Percentiles rank a stretch among this genome's conserved stretches.
Conservation (phyloP, 2,113 vertebrate species). For the Pterocles gutturalis region DNA sequence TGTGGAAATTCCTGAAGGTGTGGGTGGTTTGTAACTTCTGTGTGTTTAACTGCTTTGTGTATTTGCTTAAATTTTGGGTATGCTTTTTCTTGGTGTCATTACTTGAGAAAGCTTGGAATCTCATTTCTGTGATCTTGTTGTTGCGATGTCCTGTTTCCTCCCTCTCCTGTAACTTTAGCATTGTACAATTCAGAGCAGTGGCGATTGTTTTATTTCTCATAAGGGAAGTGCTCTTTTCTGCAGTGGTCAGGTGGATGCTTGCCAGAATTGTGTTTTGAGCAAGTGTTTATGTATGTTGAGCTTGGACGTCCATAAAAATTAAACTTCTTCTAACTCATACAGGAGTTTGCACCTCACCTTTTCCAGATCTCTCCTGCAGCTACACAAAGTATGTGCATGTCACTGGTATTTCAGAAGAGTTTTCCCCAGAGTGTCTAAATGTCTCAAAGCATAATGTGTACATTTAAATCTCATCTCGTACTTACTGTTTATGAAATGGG, state of each 20-base stretch:
- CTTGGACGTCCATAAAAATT: constrained; percentile 3
- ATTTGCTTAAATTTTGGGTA: background rate
- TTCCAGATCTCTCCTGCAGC: background rate
- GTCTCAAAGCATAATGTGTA: background rate
- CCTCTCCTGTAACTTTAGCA: background rate
- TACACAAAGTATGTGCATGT: fast-evolving
- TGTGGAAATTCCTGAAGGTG: constrained; percentile 7
- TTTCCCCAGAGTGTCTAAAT: background rate
- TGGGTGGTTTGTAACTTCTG: background rate
- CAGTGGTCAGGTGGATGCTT: background rate
- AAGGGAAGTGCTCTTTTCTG: constrained; percentile 13
- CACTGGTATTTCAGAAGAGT: background rate
- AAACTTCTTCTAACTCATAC: background rate
- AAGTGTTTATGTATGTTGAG: constrained; percentile 9
- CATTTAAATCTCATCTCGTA: background rate
- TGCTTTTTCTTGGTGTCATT: background rate
- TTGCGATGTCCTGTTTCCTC: background rate
- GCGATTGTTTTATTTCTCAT: constrained; percentile 13
- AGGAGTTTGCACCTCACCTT: background rate
- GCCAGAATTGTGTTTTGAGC: constrained; percentile 44
- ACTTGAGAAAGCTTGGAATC: background rate
- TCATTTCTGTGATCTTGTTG: background rate
- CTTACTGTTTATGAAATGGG: background rate
- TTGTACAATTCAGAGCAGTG: background rate
- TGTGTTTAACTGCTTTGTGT: constrained; percentile 3